A percentile compares a stretch with the other conserved stretches of the same genome.
Conservation (phyloP, 2,113 vertebrate species). For the Erythrocercus mccallii region DNA sequence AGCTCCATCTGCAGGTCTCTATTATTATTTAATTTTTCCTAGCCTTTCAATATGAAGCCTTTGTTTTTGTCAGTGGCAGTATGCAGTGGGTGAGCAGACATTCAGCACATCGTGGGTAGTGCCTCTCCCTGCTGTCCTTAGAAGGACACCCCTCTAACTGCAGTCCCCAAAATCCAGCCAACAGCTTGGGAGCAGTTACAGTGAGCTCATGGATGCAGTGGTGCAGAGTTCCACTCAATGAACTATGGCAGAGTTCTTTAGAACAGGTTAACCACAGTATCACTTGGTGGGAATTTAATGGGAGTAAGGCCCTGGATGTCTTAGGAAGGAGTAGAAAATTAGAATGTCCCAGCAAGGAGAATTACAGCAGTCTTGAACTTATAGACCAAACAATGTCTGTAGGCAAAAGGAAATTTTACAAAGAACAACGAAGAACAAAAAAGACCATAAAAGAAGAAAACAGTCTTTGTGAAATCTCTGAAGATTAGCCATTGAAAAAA, state of each 20-base stretch:
- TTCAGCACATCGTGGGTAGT: not conserved
- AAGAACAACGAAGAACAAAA: not conserved
- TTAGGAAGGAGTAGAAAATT: not conserved
- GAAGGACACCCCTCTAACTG: too few species aligned
- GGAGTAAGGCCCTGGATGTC: not conserved
- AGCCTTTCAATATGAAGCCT: not conserved
- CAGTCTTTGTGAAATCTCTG: not conserved
- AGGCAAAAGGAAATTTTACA: not conserved
- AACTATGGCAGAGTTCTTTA: not conserved
- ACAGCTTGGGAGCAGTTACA: not conserved
- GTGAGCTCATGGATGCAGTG: not conserved
- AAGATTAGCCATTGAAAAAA: not conserved
- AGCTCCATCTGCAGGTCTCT: not conserved
- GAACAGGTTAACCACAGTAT: not conserved
- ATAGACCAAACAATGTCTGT: rapidly evolving
- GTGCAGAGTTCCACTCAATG: not conserved
- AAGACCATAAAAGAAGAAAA: not conserved
- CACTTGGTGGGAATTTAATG: not conserved
- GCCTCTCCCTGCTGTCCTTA: not conserved
- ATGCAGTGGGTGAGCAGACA: not conserved
- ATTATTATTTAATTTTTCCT: not conserved
- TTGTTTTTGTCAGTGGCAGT: not conserved
- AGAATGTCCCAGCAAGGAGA: not conserved
- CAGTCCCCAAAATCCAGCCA: not conserved
- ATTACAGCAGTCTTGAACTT: not conserved